These are phyloP conservation scores for Raja brachyura DNA, from an alignment of 2,113 vertebrate species.

Conservation along the genomic window DNA sequence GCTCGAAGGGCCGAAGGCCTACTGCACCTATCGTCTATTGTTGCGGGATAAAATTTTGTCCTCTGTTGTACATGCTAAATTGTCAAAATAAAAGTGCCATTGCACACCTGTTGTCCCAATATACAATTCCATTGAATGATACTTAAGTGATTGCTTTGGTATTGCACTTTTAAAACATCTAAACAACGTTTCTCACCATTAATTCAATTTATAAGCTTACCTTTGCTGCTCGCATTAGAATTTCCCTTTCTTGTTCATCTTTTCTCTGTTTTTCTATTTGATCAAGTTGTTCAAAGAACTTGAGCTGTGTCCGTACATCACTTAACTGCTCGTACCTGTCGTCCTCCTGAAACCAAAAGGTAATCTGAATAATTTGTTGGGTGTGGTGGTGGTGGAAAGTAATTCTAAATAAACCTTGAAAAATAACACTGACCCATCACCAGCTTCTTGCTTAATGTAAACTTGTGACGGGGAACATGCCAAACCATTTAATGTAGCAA, in stretches of 20 bases:
- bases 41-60: too few species aligned
- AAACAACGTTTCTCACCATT: too few species aligned
- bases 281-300: constrained; percentile 92
- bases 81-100: too few species aligned
- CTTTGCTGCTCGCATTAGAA: constrained; percentile 89
- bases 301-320: constrained; percentile 85
- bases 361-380: constrained; percentile 25
- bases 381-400: not conserved
- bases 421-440: not conserved
- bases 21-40: too few species aligned
- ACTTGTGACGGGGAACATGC: not conserved
- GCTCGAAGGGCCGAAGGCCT: too few species aligned
- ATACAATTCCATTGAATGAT: too few species aligned
- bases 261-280: constrained; percentile 88
- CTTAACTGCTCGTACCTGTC: constrained; percentile 75
- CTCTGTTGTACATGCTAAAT: too few species aligned
- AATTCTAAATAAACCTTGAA: not conserved
- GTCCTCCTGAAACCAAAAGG: constrained; percentile 66
- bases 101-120: too few species aligned
- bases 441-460: not conserved
- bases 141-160: too few species aligned
- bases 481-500: not conserved
- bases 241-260: constrained; percentile 86
- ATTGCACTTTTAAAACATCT: too few species aligned
- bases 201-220: constrained; percentile 44